These are phyloP conservation scores for Digitonthophagus gazella DNA, from an alignment of 2,888 invertebrate genomes.

Conservation along the genomic window DNA sequence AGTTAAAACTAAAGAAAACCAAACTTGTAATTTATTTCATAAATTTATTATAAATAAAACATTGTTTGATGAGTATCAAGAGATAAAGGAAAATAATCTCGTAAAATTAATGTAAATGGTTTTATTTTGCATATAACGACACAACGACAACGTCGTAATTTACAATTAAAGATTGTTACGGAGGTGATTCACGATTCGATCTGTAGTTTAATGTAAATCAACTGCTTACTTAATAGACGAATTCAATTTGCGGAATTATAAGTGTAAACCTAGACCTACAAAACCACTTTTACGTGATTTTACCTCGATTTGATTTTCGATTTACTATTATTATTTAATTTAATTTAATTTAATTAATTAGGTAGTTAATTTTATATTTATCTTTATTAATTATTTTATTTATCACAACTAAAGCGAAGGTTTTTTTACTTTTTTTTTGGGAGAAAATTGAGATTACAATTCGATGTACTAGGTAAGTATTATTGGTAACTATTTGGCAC, in stretches of 20 bases:
- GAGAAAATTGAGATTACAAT: neutral
- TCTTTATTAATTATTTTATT: too few relatives aligned
- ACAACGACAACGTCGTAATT: neutral
- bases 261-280: neutral
- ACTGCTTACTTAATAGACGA: neutral
- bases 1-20: constrained; percentile 22
- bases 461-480: too few relatives aligned
- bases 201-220: neutral
- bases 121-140: neutral
- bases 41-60: constrained; percentile 5
- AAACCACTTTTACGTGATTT: neutral
- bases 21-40: constrained; percentile 17
- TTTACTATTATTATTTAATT: too few relatives aligned
- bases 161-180: neutral
- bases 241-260: neutral
- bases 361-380: too few relatives aligned
- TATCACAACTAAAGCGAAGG: too few relatives aligned
- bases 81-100: neutral
- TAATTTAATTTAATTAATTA: too few relatives aligned
- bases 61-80: neutral
- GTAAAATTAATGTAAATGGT: neutral
- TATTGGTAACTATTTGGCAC: constrained; percentile 42
- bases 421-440: neutral
- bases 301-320: neutral
- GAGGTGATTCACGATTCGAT: neutral